Evolutionary conservation across 2,888 invertebrate genomes (phyloP), one percentile per base, ranked within the genome.

Genomic region (Tupiocoris notatus): DNA sequence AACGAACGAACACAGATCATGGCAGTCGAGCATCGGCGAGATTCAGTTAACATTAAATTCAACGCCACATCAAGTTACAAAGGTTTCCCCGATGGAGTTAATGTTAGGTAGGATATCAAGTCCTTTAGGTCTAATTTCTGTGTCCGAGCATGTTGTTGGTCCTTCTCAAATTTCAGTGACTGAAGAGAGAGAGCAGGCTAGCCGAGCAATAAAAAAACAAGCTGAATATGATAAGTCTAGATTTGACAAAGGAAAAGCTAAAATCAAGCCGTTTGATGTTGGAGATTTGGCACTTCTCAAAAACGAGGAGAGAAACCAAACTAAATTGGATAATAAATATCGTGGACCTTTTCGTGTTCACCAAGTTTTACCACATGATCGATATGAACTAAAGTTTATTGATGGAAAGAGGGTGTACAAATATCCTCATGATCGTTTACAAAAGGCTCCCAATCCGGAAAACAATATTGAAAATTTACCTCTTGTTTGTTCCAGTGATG

Each of bases 251-350:
- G 58, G 71, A 12, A 71, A 71, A 22, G 71, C 71, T 6, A 57
- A 71, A 71, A n/a, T 71, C 21, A 39, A 77, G 56, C 57, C 12
- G 17, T 77, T 77, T 54, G 16, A 21, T 23, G 17, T 62, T 21
- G 77, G 71, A 6, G 77, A 76, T 2, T 54, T 64, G 39, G 77
- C 76, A 9, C 61, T 77, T n/a, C 39, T 77, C 6, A 75, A 75
- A 77, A 77, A 77, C 64, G 65, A 77, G 24, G 12, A 22, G 21
- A n/a, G 77, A 17, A 76, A 77, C 21, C 74, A 75, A 62, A 54
- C 7, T 1, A 63, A 61, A 25, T 25, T 77, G 7, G 63, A 62
- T 23, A 22, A 21, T n/a, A 77, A 61, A 25, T 77, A 24, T 17
- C 65, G 65, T 21, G 65, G 65, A 2, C 65, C 24, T 9, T 64